Conservation (phyloP, 2,113 vertebrate genomes). For the Ciconia boyciana region DNA sequence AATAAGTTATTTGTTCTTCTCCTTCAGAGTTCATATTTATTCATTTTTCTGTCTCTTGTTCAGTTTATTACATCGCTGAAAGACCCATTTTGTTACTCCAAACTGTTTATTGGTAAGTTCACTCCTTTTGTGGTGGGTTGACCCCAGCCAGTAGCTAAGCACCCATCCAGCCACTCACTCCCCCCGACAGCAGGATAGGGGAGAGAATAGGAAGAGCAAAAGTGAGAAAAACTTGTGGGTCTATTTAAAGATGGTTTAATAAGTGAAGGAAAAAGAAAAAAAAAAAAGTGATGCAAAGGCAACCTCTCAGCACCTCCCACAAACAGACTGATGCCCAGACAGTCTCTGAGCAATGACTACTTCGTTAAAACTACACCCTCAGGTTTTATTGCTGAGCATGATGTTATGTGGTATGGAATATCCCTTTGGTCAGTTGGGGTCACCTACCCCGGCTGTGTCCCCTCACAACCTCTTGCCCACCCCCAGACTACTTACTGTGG, state of each 20-base stretch:
- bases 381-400: neutral
- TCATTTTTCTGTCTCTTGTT: neutral
- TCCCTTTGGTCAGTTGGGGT: too few relatives aligned
- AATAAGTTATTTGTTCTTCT: neutral
- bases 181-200: rapidly evolving
- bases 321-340: neutral
- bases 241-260: neutral
- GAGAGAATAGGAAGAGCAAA: neutral
- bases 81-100: neutral
- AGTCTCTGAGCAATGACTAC: neutral
- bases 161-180: rapidly evolving
- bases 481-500: neutral
- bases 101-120: neutral
- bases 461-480: neutral
- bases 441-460: neutral
- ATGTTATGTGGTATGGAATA: rapidly evolving
- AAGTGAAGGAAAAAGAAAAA: neutral
- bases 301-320: neutral
- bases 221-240: neutral
- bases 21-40: neutral
- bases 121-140: neutral
- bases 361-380: neutral
- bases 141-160: neutral
- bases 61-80: neutral
- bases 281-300: neutral